Conservation (phyloP, 2,113 vertebrate species). For the Gila orcuttii region DNA sequence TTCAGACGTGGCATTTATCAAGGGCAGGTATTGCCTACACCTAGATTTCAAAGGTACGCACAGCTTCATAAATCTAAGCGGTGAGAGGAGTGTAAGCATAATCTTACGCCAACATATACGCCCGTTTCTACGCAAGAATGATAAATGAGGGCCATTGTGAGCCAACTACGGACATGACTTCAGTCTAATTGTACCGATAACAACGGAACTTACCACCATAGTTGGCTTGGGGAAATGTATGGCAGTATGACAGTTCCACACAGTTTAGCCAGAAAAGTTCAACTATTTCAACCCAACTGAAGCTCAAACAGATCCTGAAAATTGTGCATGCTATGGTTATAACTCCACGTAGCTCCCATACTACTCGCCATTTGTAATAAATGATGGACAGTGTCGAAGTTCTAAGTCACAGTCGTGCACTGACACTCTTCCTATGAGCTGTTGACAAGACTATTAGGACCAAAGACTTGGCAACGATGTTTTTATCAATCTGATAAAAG, state of each 20-base stretch:
- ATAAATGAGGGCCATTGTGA: too few species aligned
- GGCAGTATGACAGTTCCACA: not conserved
- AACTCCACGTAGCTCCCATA: not conserved
- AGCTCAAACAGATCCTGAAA: not conserved
- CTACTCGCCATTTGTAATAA: not conserved
- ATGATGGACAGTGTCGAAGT: not conserved
- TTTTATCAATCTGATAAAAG: constrained; percentile 10
- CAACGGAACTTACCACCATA: too few species aligned
- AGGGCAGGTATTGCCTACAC: too few species aligned
- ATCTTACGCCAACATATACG: too few species aligned
- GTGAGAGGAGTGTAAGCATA: too few species aligned
- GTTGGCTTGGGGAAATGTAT: too few species aligned
- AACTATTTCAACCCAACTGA: not conserved
- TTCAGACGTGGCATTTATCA: too few species aligned
- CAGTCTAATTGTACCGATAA: too few species aligned
- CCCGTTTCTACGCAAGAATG: too few species aligned
- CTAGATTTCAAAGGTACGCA: too few species aligned
- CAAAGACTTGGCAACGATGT: not conserved
- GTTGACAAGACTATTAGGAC: not conserved
- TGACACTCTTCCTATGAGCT: not conserved
- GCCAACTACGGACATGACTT: too few species aligned
- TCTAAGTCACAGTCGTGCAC: not conserved
- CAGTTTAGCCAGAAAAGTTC: not conserved
- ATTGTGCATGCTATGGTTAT: not conserved
- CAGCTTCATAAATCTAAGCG: too few species aligned